Conservation (phyloP, 2,888 invertebrate genomes). For the Drosophila merina region DNA sequence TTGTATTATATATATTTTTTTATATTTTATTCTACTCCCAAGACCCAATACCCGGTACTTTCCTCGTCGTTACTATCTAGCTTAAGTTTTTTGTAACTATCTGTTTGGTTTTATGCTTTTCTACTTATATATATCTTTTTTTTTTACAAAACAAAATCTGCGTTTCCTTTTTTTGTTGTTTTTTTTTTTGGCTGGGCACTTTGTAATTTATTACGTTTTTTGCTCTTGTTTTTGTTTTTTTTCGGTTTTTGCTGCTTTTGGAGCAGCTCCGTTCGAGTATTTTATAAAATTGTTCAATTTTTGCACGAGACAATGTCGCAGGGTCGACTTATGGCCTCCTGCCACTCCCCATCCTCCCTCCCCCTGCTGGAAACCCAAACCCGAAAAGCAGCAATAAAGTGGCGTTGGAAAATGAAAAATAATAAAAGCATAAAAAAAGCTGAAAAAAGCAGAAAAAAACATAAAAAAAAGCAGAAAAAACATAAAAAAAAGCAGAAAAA, state of each 20-base stretch:
- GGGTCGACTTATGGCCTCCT: constrained; percentile 31
- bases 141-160: constrained; percentile 36
- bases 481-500: constrained; percentile 4
- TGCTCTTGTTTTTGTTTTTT: constrained; percentile 6
- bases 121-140: constrained; percentile 2
- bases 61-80: constrained; percentile 2
- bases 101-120: constrained; percentile 20
- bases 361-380: not conserved
- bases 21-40: too few relatives aligned
- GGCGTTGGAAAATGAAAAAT: constrained; percentile 18
- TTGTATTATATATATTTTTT: too few relatives aligned
- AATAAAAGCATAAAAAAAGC: not conserved
- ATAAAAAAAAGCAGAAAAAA: not conserved
- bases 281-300: constrained; percentile 56
- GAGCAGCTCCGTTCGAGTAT: constrained; percentile 28
- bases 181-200: constrained; percentile 34
- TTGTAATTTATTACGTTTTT: constrained; percentile 67
- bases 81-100: not conserved
- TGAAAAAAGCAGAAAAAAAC: constrained; percentile 4
- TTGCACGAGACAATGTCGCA: constrained; percentile 51
- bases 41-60: not conserved
- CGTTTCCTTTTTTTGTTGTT: constrained; percentile 19
- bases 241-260: constrained; percentile 29
- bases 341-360: not conserved
- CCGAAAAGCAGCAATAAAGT: constrained; percentile 22